Evolutionary conservation across 2,113 vertebrate species (phyloP).

Genomic region (Rhinopithecus roxellana): DNA sequence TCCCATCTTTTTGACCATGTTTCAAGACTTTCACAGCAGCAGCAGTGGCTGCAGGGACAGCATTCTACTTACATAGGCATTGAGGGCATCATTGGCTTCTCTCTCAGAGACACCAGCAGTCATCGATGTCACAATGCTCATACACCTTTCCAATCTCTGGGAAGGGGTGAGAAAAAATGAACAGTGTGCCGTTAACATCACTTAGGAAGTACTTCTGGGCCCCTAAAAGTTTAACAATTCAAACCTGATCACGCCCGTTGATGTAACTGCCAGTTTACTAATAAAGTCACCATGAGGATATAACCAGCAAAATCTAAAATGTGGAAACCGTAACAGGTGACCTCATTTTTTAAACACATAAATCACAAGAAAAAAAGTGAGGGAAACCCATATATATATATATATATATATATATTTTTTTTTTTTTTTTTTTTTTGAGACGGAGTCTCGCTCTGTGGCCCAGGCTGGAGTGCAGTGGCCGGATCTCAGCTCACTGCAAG

Average conservation of each 20-base stretch:
- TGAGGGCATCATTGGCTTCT: conserved; percentile 95
- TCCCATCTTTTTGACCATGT: neutral
- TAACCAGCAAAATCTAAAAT: neutral
- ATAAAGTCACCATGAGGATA: neutral
- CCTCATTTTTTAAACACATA: neutral
- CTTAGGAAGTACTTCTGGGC: neutral
- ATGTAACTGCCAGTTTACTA: neutral
- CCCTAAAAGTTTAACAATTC: neutral
- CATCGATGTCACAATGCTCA: conserved; percentile 89
- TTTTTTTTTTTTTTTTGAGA: too few species aligned
- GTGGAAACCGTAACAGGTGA: neutral
- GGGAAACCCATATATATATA: neutral
- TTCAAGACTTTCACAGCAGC: neutral
- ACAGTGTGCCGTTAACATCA: neutral
- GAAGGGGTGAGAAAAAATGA: neutral
- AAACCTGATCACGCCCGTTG: neutral
- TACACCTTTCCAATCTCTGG: conserved; percentile 93
- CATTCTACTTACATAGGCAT: conserved; percentile 89
- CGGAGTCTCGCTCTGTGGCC: too few species aligned
- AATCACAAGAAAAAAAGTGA: neutral
- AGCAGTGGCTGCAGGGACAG: neutral
- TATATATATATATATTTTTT: too few species aligned
- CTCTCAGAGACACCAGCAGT: conserved; percentile 92
- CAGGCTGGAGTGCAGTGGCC: too few species aligned
- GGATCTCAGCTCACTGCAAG: too few species aligned